Base-by-base conservation (phyloP, 2,797 vertebrate genomes). In the Coracias cyanogaster region DNA sequence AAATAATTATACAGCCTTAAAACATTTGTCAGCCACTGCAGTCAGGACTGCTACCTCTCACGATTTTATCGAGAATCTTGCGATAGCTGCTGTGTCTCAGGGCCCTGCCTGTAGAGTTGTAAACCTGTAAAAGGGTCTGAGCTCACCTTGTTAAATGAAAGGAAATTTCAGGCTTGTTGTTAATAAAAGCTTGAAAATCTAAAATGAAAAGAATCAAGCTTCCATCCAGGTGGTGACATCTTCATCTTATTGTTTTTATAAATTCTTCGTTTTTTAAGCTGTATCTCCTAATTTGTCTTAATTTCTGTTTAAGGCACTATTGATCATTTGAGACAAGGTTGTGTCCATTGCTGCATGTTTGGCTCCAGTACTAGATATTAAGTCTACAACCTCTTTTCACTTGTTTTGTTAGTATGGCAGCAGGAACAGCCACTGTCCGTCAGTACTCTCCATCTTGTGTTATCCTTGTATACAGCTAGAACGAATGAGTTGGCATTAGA, bases 1-100 rank as follows among this genome's bases (percentile, higher is more conserved):
- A 94, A 90, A 93, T 95, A 93, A 96, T 97, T 95, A 96, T 82
- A 90, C 45, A 92, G 77, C 57, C 91, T 96, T 95, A 90, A 94
- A 95, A 67, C 70, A 90, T 70, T 91, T 93, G 94, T 94, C 95
- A 95, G 70, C 24, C 70, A 61, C 25, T 0, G 1, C 72, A 69
- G 86, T 37, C 91, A 76, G 84, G 82, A 65, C 85, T 71, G 65
- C 65, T 89, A 37, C 84, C 65, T 85, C 46, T 89, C 90, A 51
- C 0, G 3, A 86, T 85, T 74, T 89, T 58, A 22, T 31, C 0
- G 7, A 57, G 91, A 86, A 48, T 41, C 16, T 83, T 64, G 46
- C 0, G 1, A 39, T 28, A 69, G 64, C 54, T 48, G 29, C 67
- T 31, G 51, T 18, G 7, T 45, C 46, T 25, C 3, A 1, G 71